Evolutionary conservation across 2,113 vertebrate species (phyloP).

Genomic region (Carollia perspicillata): DNA sequence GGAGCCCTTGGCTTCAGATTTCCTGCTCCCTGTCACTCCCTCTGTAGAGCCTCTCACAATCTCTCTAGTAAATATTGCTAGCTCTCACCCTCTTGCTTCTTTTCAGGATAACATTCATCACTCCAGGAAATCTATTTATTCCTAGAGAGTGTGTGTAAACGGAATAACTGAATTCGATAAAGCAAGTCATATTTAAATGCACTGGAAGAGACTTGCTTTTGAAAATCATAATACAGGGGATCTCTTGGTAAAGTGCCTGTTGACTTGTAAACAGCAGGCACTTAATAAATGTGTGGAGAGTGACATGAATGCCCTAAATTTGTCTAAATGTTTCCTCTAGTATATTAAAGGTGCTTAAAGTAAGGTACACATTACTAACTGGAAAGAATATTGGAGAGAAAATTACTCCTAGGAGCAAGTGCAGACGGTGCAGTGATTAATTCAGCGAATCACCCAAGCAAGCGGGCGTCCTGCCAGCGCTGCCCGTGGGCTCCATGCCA

Average conservation of each 20-base stretch:
- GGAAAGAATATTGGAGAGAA: slow-evolving; percentile 30
- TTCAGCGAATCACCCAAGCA: slow-evolving; percentile 54
- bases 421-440: slow-evolving; percentile 58
- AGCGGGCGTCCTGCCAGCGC: slow-evolving; percentile 39
- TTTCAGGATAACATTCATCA: background rate
- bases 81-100: background rate
- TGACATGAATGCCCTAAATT: background rate
- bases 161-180: background rate
- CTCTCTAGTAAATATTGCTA: background rate
- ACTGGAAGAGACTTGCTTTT: background rate
- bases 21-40: background rate
- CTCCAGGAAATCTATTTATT: slow-evolving; percentile 19
- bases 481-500: slow-evolving; percentile 44
- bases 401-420: slow-evolving; percentile 41
- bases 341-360: slow-evolving; percentile 35
- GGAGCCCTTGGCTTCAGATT: background rate
- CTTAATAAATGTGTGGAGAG: background rate
- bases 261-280: background rate
- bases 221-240: background rate
- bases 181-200: background rate
- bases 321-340: slow-evolving; percentile 17
- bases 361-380: slow-evolving; percentile 33
- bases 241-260: background rate
- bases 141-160: background rate
- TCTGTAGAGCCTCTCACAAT: background rate